These are phyloP conservation scores for Cyanoliseus patagonus DNA, from an alignment of 2,113 vertebrate genomes.

Conservation along the genomic window DNA sequence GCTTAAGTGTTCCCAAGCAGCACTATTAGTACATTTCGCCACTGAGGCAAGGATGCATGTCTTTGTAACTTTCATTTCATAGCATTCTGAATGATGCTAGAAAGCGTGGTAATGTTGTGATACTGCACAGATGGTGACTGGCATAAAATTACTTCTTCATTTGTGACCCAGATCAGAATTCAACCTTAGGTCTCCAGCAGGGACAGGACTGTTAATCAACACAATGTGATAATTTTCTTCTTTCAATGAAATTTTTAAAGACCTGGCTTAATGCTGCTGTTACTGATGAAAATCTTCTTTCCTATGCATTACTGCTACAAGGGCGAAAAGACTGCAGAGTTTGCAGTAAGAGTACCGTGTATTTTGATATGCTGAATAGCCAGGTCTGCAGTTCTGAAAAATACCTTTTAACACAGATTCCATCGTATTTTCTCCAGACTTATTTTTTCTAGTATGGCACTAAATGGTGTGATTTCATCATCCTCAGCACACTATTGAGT, in stretches of 20 bases:
- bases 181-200: not conserved
- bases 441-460: not conserved
- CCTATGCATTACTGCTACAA: not conserved
- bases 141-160: not conserved
- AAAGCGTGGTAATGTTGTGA: not conserved
- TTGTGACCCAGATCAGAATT: not conserved
- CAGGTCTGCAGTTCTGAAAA: not conserved
- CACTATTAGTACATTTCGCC: not conserved
- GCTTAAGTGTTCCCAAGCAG: not conserved
- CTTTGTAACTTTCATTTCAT: not conserved
- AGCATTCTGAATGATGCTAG: not conserved
- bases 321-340: not conserved
- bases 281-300: not conserved
- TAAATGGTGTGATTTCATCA: not conserved
- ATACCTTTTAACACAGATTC: not conserved
- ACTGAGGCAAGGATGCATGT: not conserved
- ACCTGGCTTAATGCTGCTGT: not conserved
- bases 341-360: not conserved
- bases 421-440: not conserved
- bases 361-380: not conserved
- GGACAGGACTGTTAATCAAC: not conserved
- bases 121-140: conserved; percentile 8
- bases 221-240: not conserved
- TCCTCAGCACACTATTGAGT: not conserved
- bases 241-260: not conserved